A percentile compares a stretch with the other conserved stretches of the same genome.
Evolutionary conservation across 2,888 invertebrate species (phyloP).

Genomic region (Ctena decussata): DNA sequence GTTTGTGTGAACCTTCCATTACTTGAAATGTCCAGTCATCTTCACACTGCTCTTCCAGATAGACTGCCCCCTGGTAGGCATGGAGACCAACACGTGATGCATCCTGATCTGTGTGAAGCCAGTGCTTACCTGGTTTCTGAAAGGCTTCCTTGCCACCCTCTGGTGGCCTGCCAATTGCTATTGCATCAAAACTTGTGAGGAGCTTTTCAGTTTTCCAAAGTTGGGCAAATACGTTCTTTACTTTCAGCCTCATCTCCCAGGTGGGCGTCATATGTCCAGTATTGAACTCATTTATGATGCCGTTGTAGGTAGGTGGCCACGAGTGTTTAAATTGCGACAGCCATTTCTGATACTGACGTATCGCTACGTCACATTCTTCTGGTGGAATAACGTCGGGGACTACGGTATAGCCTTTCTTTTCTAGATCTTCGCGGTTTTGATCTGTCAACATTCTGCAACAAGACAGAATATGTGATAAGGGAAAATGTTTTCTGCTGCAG

Average conservation of each 20-base stretch:
- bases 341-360: slow-evolving; percentile 73
- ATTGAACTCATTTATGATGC: slow-evolving; percentile 76
- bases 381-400: slow-evolving; percentile 66
- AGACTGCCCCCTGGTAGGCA: slow-evolving; percentile 79
- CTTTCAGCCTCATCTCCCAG: slow-evolving; percentile 77
- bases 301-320: slow-evolving; percentile 69
- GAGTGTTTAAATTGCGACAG: slow-evolving; percentile 66
- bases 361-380: slow-evolving; percentile 70
- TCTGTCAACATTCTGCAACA: slow-evolving; percentile 48
- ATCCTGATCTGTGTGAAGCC: slow-evolving; percentile 81
- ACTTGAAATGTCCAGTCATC: slow-evolving; percentile 76
- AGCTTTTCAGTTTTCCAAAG: slow-evolving; percentile 82
- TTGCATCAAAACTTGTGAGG: slow-evolving; percentile 80
- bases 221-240: slow-evolving; percentile 77
- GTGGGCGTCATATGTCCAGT: slow-evolving; percentile 76
- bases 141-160: slow-evolving; percentile 75
- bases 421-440: slow-evolving; percentile 59
- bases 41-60: slow-evolving; percentile 73
- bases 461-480: background rate
- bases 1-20: slow-evolving; percentile 71
- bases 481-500: too few relatives aligned
- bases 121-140: slow-evolving; percentile 56
- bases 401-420: slow-evolving; percentile 76
- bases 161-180: slow-evolving; percentile 83
- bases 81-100: slow-evolving; percentile 77